Base-by-base conservation (phyloP, 2,888 invertebrate genomes). In the Timandra comae region DNA sequence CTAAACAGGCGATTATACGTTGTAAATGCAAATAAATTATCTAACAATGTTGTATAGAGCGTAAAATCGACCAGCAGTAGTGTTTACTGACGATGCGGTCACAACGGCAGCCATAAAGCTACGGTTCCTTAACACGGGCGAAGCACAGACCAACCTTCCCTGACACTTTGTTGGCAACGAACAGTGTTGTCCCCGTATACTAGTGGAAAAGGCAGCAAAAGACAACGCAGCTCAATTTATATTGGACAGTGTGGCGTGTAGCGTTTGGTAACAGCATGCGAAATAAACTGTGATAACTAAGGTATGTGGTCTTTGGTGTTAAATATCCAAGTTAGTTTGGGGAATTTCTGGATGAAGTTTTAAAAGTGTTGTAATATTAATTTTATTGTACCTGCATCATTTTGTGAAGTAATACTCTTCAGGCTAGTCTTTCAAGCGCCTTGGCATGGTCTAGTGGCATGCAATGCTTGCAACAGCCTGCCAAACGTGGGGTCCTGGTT, bases 281-380 rank as follows among this genome's bases (percentile, higher is more conserved):
- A 69, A 78, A 75, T 80, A 79, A 78, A 79, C 77, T 70, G 72
- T 58, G 76, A 75, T 76, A 76, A 72, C 69, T 59, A 46, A 64
- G 66, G 69, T 67, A 71, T 69, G 63, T 60, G 60, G 66, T 64
- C 60, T 68, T 64, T 49, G 55, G 63, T 60, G 65, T 65, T 68
- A 69, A 68, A 72, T 70, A 66, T 60, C 53, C 53, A 62, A 58
- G 16, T 16, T 37, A 35, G 43, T 44, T 43, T 50, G 19, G 22
- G 27, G 27, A 29, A 32, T n/a, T n/a, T n/a, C n/a, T n/a, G n/a
- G n/a, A n/a, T n/a, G n/a, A n/a, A n/a, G n/a, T n/a, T n/a, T n/a
- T n/a, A n/a, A n/a, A n/a, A n/a, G n/a, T n/a, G n/a, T n/a, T n/a
- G n/a, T n/a, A n/a, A n/a, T n/a, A n/a, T n/a, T n/a, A n/a, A n/a